Base-by-base conservation (phyloP, 2,888 invertebrate species). In the Cheilosia urbana region DNA sequence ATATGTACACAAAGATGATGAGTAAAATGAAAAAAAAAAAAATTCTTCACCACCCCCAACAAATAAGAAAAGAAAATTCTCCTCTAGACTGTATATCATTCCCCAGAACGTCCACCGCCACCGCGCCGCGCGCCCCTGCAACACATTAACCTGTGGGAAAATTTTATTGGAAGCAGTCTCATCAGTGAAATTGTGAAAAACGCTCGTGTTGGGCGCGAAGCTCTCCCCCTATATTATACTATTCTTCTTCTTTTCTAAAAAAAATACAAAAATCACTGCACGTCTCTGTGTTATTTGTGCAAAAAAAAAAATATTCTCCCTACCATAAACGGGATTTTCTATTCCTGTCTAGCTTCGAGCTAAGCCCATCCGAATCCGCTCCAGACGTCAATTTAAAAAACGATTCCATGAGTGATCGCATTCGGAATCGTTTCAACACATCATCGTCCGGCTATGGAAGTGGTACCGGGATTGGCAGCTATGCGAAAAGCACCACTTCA, bases 341-440 rank as follows among this genome's bases (percentile, higher is more conserved):
- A 45, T 72, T 66, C 65, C 17, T 55, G 45, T 87, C 47, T 75
- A 88, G 88, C 83, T 83, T 84, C 57, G 88, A 87, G 76, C 84
- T 88, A 57, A 88, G 88, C 66, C 88, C 88, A 65, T 88, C 88
- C 30, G 83, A 88, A 87, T 88, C 88, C 17, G 72, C 87, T 63
- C 69, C 88, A 65, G 87, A 82, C 72, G 88, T 72, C 19, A 87
- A 76, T 65, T 88, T 82, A 72, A 89, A 88, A 82, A 87, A 65
- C 73, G 85, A 88, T 84, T 88, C 90, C 87, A 92, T 92, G 91
- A 90, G 89, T 87, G 91, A 91, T 89, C 92, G 91, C 47, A 79
- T 63, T 66, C 90, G 91, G 82, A 90, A 92, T 88, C 91, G 91
- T 88, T 90, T 90, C 83, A 76, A 81, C 53, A 71, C 75, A 68